Conservation (phyloP, 2,113 vertebrate species). For the Apus apus region DNA sequence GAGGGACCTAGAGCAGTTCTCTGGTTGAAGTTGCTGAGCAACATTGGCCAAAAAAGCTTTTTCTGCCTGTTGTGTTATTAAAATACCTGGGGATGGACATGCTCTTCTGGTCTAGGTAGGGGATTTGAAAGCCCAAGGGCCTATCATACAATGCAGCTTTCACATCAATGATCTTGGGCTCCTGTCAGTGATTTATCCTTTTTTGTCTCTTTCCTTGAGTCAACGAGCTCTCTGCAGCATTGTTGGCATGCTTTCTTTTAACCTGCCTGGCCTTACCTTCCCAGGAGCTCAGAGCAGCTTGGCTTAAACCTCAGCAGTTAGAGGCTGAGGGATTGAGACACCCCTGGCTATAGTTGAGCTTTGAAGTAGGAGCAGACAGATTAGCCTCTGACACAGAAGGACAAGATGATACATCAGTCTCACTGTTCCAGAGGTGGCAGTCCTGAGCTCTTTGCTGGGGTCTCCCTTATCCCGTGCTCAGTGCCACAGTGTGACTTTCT, state of each 20-base stretch:
- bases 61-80: not conserved
- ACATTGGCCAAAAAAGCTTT: not conserved
- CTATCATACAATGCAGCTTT: not conserved
- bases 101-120: not conserved
- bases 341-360: not conserved
- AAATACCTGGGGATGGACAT: not conserved
- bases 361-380: not conserved
- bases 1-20: not conserved
- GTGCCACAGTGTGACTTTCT: not conserved
- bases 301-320: not conserved
- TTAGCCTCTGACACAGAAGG: not conserved
- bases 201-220: not conserved
- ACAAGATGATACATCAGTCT: not conserved
- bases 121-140: not conserved
- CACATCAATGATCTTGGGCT: not conserved
- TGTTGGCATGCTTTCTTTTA: not conserved
- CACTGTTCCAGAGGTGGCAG: not conserved
- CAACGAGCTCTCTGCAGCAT: not conserved
- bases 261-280: not conserved
- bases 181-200: not conserved
- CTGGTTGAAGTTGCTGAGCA: not conserved
- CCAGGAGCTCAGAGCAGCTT: not conserved
- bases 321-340: not conserved
- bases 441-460: not conserved
- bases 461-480: not conserved